Evolutionary conservation across 2,888 invertebrate genomes (phyloP).

Genomic region (Chromoteleia sp.): DNA sequence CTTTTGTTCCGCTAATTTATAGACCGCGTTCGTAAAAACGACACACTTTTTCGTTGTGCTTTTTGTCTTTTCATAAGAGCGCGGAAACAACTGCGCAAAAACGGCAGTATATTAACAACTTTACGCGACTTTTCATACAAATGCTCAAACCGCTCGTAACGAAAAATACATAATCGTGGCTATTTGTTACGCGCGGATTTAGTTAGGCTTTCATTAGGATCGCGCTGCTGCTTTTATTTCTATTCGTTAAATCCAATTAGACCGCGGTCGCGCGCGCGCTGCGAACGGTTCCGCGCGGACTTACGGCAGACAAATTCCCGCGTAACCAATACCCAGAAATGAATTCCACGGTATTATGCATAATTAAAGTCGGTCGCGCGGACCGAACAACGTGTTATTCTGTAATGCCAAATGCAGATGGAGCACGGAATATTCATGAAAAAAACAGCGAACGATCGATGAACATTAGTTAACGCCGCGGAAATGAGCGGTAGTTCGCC

Average conservation of each 20-base stretch:
- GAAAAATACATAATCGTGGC: conserved; percentile 31
- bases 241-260: conserved; percentile 56
- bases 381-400: conserved; percentile 35
- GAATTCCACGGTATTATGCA: conserved; percentile 61
- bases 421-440: conserved; percentile 62
- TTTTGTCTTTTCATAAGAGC: not conserved
- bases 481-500: conserved; percentile 32
- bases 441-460: conserved; percentile 50
- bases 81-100: not conserved
- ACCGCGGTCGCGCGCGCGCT: not conserved
- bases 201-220: conserved; percentile 30
- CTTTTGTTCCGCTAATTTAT: conserved; percentile 32
- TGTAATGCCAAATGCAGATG: conserved; percentile 54
- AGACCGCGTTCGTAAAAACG: not conserved
- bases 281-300: conserved; percentile 7
- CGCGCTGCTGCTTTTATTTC: conserved; percentile 37
- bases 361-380: conserved; percentile 51
- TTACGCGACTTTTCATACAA: conserved; percentile 1
- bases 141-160: not conserved
- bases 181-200: conserved; percentile 9
- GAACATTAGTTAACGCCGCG: conserved; percentile 46
- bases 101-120: not conserved
- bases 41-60: conserved; percentile 1
- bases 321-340: conserved; percentile 59
- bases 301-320: conserved; percentile 49